Percentiles rank a stretch among this genome's conserved stretches.
These are phyloP conservation scores for Echiichthys vipera DNA, from an alignment of 2,797 vertebrate species.

Conservation along the genomic window DNA sequence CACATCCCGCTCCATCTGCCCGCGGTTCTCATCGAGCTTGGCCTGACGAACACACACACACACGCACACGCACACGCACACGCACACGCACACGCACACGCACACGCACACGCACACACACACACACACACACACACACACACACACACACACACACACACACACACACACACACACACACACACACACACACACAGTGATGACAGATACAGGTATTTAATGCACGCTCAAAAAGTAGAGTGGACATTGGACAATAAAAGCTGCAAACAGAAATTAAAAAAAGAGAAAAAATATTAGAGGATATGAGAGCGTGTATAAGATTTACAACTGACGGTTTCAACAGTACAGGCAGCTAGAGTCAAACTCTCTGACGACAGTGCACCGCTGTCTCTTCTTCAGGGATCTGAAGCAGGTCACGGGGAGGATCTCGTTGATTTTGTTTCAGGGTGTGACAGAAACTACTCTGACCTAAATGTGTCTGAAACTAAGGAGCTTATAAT, in stretches of 20 bases:
- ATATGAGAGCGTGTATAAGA: too few relatives aligned
- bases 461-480: too few relatives aligned
- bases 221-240: not conserved
- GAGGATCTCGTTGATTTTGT: too few relatives aligned
- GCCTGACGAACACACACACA: conserved; percentile 64
- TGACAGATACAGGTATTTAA: not conserved
- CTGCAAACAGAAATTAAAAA: not conserved
- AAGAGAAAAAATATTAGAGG: not conserved
- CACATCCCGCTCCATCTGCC: conserved; percentile 78
- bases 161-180: not conserved
- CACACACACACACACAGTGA: not conserved
- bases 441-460: too few relatives aligned
- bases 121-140: not conserved
- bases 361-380: too few relatives aligned
- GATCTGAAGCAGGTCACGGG: too few relatives aligned
- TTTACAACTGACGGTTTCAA: not conserved
- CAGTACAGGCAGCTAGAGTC: too few relatives aligned
- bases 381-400: too few relatives aligned
- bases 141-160: not conserved
- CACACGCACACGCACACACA: too few relatives aligned
- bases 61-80: too few relatives aligned
- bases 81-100: too few relatives aligned
- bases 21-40: conserved; percentile 74
- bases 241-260: not conserved
- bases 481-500: too few relatives aligned